phyloP scores from a whole-genome alignment of 2,113 vertebrate genomes.

The Mesitornis unicolor region DNA sequence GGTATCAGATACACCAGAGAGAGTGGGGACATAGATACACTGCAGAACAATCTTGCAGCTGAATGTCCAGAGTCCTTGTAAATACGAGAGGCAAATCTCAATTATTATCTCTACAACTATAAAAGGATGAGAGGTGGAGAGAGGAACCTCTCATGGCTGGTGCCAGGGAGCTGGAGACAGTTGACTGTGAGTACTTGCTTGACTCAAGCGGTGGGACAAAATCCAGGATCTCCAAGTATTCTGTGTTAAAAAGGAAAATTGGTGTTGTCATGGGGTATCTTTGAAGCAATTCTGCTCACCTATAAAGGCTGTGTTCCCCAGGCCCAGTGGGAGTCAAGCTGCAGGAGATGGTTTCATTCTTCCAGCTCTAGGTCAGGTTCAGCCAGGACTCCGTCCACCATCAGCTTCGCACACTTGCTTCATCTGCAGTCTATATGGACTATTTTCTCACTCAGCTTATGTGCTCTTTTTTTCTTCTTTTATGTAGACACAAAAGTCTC shows the following conservation, averaged over 20 bases:
- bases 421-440: background rate
- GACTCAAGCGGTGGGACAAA: background rate
- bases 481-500: background rate
- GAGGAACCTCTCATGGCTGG: background rate
- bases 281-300: background rate
- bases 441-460: background rate
- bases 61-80: background rate
- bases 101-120: background rate
- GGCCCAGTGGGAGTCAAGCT: background rate
- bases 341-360: background rate
- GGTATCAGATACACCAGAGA: background rate
- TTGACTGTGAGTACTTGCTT: accelerated
- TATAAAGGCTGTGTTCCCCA: background rate
- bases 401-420: background rate
- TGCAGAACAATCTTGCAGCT: background rate
- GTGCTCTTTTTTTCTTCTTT: background rate
- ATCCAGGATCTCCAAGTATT: background rate
- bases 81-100: background rate
- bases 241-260: background rate
- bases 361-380: background rate
- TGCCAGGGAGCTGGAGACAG: background rate
- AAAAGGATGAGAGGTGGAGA: background rate
- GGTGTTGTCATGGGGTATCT: accelerated
- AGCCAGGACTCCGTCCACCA: background rate
- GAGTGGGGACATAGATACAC: background rate